Conservation (phyloP, 2,113 vertebrate genomes). For the Ia io region DNA sequence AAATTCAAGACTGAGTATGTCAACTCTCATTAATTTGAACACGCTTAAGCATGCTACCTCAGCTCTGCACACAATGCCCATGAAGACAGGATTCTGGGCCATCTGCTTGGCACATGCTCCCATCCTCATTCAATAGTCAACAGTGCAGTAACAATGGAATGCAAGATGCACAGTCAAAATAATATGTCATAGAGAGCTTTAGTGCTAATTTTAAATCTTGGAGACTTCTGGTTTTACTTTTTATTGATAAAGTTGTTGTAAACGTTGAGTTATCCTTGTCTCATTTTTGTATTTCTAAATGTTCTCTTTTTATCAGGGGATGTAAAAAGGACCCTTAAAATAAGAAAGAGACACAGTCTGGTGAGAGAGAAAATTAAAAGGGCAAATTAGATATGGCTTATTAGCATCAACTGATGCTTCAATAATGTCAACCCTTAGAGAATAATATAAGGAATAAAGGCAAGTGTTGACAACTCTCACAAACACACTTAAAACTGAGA, state of each 20-base stretch:
- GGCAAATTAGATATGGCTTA: background rate
- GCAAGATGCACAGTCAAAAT: background rate
- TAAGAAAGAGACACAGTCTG: background rate
- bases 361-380: background rate
- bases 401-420: background rate
- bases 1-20: background rate
- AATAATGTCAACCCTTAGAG: background rate
- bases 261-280: background rate
- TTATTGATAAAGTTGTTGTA: background rate
- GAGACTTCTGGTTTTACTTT: background rate
- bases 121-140: background rate
- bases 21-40: background rate
- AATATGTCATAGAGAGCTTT: background rate
- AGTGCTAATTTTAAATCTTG: background rate
- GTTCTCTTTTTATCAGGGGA: background rate
- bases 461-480: background rate
- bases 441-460: background rate
- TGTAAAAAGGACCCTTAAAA: background rate
- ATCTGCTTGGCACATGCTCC: background rate
- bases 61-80: background rate
- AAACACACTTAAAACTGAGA: constrained; percentile 14
- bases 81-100: background rate
- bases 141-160: background rate
- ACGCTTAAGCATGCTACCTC: background rate
- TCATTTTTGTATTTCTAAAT: background rate